A percentile compares a stretch with the other conserved stretches of the same genome.
Conservation (phyloP, 2,797 vertebrate genomes). For the Synanceia verrucosa region DNA sequence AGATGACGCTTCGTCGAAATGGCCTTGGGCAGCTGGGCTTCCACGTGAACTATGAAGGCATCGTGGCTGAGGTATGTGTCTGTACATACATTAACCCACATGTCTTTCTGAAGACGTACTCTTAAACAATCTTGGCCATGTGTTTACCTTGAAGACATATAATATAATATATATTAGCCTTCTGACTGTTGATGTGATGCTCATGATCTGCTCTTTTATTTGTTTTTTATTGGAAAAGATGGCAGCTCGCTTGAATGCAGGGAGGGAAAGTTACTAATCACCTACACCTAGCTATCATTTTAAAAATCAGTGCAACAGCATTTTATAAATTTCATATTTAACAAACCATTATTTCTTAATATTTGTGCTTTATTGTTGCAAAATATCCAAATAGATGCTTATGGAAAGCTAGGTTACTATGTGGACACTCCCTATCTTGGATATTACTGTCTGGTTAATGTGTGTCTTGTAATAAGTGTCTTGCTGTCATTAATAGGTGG, state of each 20-base stretch:
- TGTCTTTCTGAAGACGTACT: neutral
- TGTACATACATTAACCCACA: neutral
- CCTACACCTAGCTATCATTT: neutral
- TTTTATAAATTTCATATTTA: neutral
- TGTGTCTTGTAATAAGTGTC: too few species aligned
- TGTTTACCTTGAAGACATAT: neutral
- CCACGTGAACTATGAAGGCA: conserved; percentile 99
- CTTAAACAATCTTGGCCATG: neutral
- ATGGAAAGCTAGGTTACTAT: neutral
- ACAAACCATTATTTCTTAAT: neutral
- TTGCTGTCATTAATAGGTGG: conserved; percentile 76
- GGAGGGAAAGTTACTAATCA: neutral
- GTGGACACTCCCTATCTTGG: neutral
- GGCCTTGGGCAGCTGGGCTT: conserved; percentile 98
- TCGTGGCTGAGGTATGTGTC: conserved; percentile 88
- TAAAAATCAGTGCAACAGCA: neutral
- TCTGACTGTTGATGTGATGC: neutral
- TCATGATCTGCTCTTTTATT: neutral
- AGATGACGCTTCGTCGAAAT: conserved; percentile 97
- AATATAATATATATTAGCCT: neutral
- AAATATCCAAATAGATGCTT: neutral
- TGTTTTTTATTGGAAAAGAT: neutral
- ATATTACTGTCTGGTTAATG: neutral
- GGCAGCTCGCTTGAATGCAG: neutral
- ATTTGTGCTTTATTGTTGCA: neutral